Base-by-base conservation (phyloP, 2,888 invertebrate species). In the Pseudeuparius sepicola region DNA sequence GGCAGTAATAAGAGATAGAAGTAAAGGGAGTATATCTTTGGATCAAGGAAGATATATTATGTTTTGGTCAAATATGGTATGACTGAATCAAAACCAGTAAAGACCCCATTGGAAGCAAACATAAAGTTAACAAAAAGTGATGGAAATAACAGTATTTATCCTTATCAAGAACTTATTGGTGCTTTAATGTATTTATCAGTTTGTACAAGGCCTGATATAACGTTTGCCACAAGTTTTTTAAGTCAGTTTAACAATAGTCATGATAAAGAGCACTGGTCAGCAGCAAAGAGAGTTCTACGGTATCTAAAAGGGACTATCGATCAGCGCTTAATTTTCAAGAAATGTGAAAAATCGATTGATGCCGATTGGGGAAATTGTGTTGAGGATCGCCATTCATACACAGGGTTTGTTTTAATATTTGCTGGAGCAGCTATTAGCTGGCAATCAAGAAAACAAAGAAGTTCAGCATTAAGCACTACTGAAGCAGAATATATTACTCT, bases 271-370 rank as follows among this genome's bases (percentile, higher is more conserved):
- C 35, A 39, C 24, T 39, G 31, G 23, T 5, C 18, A 11, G 4
- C 9, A 3, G 28, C 32, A 5, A 37, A 37, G 20, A 25, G 27
- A 10, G 28, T 37, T 11, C 14, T 33, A 2, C 26, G 23, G n/a
- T 37, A 33, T 13, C 14, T 33, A 9, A 38, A 30, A 30, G 34
- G 38, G 2, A 38, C 34, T 25, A n/a, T 76, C n/a, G n/a, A n/a
- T n/a, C n/a, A 46, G 26, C 40, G 23, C 37, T 31, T 23, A 33
- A 28, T 10, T 11, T 17, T n/a, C 9, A n/a, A 29, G n/a, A n/a
- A n/a, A n/a, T n/a, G n/a, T n/a, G 13, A 16, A 27, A 35, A 29
- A 4, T 35, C 18, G n/a, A 36, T 40, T 11, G 47, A 46, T 29
- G 47, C 43, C 7, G 46, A 39, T 25, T 39, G 39, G 39, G 36